A percentile compares a stretch with the other conserved stretches of the same genome.
These are phyloP conservation scores for Enteromius radiatus DNA, from an alignment of 2,797 vertebrate genomes.

Conservation along the genomic window DNA sequence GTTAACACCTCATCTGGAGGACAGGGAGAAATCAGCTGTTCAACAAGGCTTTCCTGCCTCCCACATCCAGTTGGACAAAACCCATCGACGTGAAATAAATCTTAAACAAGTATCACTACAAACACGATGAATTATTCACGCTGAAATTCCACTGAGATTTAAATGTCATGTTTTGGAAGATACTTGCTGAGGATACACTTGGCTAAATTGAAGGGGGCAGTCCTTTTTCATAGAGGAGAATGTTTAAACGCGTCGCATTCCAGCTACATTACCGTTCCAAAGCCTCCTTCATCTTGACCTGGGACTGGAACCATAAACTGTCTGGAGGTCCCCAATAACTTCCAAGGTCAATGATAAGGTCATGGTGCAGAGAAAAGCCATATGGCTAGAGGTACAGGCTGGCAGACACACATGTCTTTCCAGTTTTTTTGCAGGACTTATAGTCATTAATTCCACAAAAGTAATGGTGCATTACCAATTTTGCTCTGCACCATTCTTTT, in stretches of 20 bases:
- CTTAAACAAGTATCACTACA: constrained; percentile 54
- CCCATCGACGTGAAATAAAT: constrained; percentile 63
- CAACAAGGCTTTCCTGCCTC: constrained; percentile 63
- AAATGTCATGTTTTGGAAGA: constrained; percentile 58
- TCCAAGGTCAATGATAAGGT: constrained; percentile 59
- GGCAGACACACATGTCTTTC: constrained; percentile 57
- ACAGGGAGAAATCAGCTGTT: constrained; percentile 66
- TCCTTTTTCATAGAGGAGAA: constrained; percentile 30
- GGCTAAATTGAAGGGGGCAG: constrained; percentile 34
- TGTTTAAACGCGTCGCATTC: constrained; percentile 54
- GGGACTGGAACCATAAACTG: constrained; percentile 55
- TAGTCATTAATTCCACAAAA: constrained; percentile 51
- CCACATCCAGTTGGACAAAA: constrained; percentile 65
- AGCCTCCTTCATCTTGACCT: constrained; percentile 53
- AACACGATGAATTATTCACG: constrained; percentile 52
- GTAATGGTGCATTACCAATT: constrained; percentile 53
- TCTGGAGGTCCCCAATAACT: constrained; percentile 58
- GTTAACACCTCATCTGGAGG: constrained; percentile 60
- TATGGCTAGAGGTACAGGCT: constrained; percentile 54
- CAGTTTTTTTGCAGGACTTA: constrained; percentile 51
- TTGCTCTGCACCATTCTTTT: constrained; percentile 25
- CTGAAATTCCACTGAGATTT: constrained; percentile 52
- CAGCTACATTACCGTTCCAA: constrained; percentile 46
- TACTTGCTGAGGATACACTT: constrained; percentile 10
- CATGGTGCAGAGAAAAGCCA: constrained; percentile 50